Conservation (phyloP, 35 echinoderm and acorn worm species). For the Antedon bifida region DNA sequence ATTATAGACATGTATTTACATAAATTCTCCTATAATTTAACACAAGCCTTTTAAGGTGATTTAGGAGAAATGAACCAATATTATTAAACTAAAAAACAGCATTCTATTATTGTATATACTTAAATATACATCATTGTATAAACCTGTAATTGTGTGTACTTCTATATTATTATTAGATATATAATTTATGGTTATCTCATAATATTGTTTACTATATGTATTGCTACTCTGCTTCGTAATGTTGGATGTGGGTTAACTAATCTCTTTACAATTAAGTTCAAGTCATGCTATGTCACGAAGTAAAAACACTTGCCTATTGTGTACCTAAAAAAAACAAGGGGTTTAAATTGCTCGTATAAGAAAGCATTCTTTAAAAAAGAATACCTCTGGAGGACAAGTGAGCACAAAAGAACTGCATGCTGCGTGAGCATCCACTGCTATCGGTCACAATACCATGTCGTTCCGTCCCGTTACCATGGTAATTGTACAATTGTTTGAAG, state of each 20-base stretch:
- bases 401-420: background rate
- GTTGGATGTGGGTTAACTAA: background rate
- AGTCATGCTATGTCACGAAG: background rate
- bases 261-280: background rate
- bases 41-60: too few species aligned
- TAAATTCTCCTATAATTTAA: too few species aligned
- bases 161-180: too few species aligned
- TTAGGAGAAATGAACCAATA: too few species aligned
- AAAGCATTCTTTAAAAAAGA: background rate
- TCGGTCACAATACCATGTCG: background rate
- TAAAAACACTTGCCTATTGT: background rate
- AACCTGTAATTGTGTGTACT: too few species aligned
- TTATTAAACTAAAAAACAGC: too few species aligned
- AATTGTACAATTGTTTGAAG: background rate
- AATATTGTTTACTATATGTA: background rate
- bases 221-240: background rate
- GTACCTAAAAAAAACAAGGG: background rate
- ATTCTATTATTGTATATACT: too few species aligned
- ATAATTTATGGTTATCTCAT: too few species aligned
- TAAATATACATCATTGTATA: too few species aligned
- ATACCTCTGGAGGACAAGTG: background rate
- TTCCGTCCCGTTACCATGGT: background rate
- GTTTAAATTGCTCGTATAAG: background rate
- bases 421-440: background rate
- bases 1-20: too few species aligned